Evolutionary conservation across 2,888 invertebrate species (phyloP), one percentile per base, ranked within the genome.

Genomic region (Zaprionus lineosus): DNA sequence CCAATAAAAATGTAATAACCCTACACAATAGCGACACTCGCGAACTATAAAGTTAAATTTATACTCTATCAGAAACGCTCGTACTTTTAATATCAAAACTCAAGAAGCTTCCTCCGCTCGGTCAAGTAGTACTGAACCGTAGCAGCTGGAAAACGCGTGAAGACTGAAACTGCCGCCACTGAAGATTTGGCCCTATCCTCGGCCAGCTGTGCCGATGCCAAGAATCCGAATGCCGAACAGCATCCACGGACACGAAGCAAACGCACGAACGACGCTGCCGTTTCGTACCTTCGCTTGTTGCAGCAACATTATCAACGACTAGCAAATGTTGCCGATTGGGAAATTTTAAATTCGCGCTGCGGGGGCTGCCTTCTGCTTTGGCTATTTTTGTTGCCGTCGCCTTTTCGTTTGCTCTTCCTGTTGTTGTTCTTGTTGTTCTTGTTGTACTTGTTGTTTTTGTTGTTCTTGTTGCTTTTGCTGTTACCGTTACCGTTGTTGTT

Each of bases 81-180:
- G 58, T 40, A 61, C 28, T 21, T 48, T 40, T 16, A 40, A 59
- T 37, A 58, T n/a, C n/a, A n/a, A n/a, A n/a, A n/a, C n/a, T n/a
- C n/a, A n/a, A n/a, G n/a, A n/a, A n/a, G n/a, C n/a, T n/a, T n/a
- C n/a, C 15, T 1, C 29, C 31, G 47, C 12, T 51, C 19, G 34
- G 47, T 47, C 67, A 46, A 48, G 51, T 43, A 58, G 29, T 34
- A 59, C 62, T 41, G 58, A 34, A 84, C 89, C 84, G 86, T 74
- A 76, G 84, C 78, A 83, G 83, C 78, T 83, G 81, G 77, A 86
- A 89, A 81, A 84, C 89, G 88, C 89, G 89, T 83, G 82, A 89
- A 87, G 88, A 89, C 88, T 89, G 76, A 88, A 74, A 55, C 71
- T 50, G 64, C 65, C 53, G 71, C 52, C 46, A 43, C 34, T 53